These are phyloP conservation scores for Microchirus variegatus DNA, from an alignment of 2,797 vertebrate genomes.

Conservation along the genomic window DNA sequence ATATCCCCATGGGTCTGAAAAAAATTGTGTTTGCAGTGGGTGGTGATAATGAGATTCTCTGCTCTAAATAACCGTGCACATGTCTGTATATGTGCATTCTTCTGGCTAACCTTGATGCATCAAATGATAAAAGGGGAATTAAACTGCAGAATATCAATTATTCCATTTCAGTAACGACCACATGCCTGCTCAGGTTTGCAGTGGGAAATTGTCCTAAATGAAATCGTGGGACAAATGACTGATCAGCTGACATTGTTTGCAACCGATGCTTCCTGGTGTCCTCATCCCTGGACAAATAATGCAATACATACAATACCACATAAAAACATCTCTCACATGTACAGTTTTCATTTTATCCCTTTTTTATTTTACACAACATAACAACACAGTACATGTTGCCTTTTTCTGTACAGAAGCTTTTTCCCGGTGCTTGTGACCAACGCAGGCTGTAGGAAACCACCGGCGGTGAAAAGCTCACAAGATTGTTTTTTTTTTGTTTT, in stretches of 20 bases:
- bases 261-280: neutral
- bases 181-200: neutral
- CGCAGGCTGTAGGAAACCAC: conserved; percentile 68
- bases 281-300: neutral
- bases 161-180: neutral
- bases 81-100: too few relatives aligned
- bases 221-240: neutral
- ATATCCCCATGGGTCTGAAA: neutral
- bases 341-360: conserved; percentile 81
- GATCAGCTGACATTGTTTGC: too few relatives aligned
- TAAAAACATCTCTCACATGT: conserved; percentile 55
- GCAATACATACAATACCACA: neutral
- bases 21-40: neutral
- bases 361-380: conserved; percentile 92
- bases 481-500: conserved; percentile 56
- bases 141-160: neutral
- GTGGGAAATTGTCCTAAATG: neutral
- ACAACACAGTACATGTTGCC: conserved; percentile 91
- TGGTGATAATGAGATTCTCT: too few relatives aligned
- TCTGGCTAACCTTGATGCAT: neutral
- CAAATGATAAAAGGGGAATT: conserved; percentile 4
- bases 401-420: conserved; percentile 88
- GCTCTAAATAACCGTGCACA: too few relatives aligned
- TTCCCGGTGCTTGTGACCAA: conserved; percentile 82
- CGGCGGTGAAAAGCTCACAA: conserved; percentile 83